Evolutionary conservation across 2,113 vertebrate genomes (phyloP).

Genomic region (Eulemur macaco): DNA sequence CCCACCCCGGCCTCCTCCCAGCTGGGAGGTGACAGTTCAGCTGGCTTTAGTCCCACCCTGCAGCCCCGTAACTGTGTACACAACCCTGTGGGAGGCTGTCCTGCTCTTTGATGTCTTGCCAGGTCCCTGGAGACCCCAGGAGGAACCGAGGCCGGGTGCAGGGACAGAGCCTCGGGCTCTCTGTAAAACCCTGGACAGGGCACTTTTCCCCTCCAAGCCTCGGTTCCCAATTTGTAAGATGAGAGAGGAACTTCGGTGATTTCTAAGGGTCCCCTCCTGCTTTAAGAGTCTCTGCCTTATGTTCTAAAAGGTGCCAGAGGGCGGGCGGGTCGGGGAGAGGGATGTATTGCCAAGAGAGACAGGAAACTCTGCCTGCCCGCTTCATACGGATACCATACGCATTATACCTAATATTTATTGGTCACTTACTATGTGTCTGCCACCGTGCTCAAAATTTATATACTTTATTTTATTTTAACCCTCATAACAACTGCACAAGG

Average conservation of each 20-base stretch:
- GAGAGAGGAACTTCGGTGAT: neutral
- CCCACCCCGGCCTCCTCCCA: neutral
- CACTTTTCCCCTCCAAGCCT: neutral
- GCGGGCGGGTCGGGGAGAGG: neutral
- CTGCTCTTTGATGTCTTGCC: neutral
- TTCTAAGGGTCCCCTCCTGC: neutral
- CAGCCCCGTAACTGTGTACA: fast-evolving
- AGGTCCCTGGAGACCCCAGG: neutral
- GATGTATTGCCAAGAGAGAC: neutral
- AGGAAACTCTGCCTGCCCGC: neutral
- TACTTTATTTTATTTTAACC: neutral
- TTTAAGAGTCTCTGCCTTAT: neutral
- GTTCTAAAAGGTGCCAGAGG: neutral
- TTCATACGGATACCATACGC: neutral
- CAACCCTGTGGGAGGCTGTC: neutral
- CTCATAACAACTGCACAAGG: neutral
- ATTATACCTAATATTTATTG: neutral
- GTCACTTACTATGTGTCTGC: neutral
- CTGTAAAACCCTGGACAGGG: neutral
- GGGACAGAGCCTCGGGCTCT: neutral
- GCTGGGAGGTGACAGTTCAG: neutral
- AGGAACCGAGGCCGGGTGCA: fast-evolving
- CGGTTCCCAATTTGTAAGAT: neutral
- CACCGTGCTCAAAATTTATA: neutral
- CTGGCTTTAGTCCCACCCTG: neutral